A percentile compares a stretch with the other conserved stretches of the same genome.
Conservation (phyloP, 1,140 invertebrate species). For the Patella vulgata region DNA sequence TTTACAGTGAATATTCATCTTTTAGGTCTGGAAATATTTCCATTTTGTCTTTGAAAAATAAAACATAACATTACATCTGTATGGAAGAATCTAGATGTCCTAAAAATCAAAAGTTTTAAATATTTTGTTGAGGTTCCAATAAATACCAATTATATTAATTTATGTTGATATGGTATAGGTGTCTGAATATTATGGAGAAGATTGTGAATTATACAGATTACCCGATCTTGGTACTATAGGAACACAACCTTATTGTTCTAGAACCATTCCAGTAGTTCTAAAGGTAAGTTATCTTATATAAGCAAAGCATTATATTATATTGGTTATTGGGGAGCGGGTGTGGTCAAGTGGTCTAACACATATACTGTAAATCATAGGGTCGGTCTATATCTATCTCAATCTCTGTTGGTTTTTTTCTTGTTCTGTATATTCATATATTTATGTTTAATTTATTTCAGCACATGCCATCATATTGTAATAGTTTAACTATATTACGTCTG, state of each 20-base stretch:
- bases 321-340: neutral
- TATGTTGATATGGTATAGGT: conserved; percentile 19
- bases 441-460: conserved; percentile 27
- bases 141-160: too few relatives aligned
- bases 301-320: neutral
- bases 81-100: too few relatives aligned
- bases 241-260: conserved; percentile 32
- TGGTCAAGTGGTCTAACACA: neutral
- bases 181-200: conserved; percentile 12
- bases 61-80: too few relatives aligned
- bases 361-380: neutral
- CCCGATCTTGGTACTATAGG: conserved; percentile 38
- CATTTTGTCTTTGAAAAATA: too few relatives aligned
- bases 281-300: conserved; percentile 29
- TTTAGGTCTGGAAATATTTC: too few relatives aligned
- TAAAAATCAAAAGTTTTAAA: too few relatives aligned
- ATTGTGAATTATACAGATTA: conserved; percentile 20
- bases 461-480: conserved; percentile 35
- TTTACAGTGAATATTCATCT: too few relatives aligned
- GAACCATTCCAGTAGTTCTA: conserved; percentile 37
- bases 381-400: neutral
- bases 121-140: too few relatives aligned
- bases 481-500: conserved; percentile 28
- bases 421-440: conserved; percentile 12
- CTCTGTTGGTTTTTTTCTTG: neutral